A percentile compares a stretch with the other conserved stretches of the same genome.
These are phyloP conservation scores for Homarus gammarus DNA, from an alignment of 2,888 invertebrate genomes.

Conservation along the genomic window DNA sequence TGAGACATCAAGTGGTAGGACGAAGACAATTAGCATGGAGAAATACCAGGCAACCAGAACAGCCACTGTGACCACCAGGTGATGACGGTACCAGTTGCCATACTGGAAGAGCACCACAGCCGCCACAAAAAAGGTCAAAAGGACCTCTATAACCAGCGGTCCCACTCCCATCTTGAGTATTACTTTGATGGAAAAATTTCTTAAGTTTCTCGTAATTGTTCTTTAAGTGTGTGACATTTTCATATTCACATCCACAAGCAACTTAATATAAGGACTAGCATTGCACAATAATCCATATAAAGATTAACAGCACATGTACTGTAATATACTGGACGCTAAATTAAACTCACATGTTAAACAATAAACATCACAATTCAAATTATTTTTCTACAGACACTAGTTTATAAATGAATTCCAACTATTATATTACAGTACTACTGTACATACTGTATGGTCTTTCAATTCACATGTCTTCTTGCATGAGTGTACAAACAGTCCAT, in stretches of 20 bases:
- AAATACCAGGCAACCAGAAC: conserved; percentile 99
- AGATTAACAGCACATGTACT: neutral
- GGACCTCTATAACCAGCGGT: conserved; percentile 89
- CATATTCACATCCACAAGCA: neutral
- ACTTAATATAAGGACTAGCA: neutral
- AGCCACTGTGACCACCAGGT: conserved; percentile 93
- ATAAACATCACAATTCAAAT: neutral
- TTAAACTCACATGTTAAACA: neutral
- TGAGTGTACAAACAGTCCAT: neutral
- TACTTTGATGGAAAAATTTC: neutral
- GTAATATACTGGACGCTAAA: neutral
- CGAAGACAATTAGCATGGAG: conserved; percentile 97
- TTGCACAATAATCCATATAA: neutral
- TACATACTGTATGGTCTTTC: neutral
- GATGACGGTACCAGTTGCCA: conserved; percentile 97
- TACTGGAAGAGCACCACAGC: conserved; percentile 92
- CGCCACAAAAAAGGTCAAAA: conserved; percentile 87
- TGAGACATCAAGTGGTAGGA: conserved; percentile 97
- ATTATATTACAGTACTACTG: too few relatives aligned
- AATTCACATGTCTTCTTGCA: neutral
- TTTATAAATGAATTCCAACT: neutral
- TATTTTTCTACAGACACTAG: neutral
- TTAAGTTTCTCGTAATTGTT: neutral
- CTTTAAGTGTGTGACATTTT: neutral
- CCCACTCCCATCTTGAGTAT: conserved; percentile 85